Evolutionary conservation across 2,113 vertebrate species (phyloP).

Genomic region (Salvator merianae): DNA sequence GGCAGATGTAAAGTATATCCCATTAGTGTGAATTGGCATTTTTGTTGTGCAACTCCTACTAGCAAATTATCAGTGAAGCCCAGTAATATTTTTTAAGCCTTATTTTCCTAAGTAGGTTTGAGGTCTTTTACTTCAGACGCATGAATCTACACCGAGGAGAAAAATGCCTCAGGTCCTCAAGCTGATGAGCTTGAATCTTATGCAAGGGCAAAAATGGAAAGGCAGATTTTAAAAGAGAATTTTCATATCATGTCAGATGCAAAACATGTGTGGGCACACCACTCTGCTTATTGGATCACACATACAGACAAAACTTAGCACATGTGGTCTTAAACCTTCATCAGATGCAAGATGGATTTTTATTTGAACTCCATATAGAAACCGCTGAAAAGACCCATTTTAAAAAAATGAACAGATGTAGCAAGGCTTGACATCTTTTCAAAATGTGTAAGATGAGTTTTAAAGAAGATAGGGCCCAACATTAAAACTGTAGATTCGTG

Average conservation of each 20-base stretch:
- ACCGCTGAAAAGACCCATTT: neutral
- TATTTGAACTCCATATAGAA: conserved; percentile 24
- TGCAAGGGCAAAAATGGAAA: neutral
- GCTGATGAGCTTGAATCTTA: neutral
- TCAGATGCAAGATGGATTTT: neutral
- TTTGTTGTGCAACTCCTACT: too few relatives aligned
- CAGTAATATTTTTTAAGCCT: too few relatives aligned
- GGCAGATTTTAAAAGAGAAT: neutral
- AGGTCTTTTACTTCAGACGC: too few relatives aligned
- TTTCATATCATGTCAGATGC: neutral
- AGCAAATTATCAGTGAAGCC: too few relatives aligned
- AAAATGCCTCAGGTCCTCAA: neutral
- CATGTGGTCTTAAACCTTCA: neutral
- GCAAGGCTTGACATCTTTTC: conserved; percentile 16
- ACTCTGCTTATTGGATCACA: neutral
- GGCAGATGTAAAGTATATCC: too few relatives aligned
- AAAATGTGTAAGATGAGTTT: neutral
- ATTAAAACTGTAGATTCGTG: too few relatives aligned
- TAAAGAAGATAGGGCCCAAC: too few relatives aligned
- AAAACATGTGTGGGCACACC: neutral
- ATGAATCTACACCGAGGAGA: too few relatives aligned
- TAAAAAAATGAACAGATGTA: neutral
- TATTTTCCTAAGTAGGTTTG: too few relatives aligned
- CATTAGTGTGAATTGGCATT: too few relatives aligned
- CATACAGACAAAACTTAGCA: neutral